Percentiles rank a stretch among this genome's conserved stretches.
These are phyloP conservation scores for Xiphophorus maculatus DNA, from an alignment of 2,113 vertebrate species.

Conservation along the genomic window DNA sequence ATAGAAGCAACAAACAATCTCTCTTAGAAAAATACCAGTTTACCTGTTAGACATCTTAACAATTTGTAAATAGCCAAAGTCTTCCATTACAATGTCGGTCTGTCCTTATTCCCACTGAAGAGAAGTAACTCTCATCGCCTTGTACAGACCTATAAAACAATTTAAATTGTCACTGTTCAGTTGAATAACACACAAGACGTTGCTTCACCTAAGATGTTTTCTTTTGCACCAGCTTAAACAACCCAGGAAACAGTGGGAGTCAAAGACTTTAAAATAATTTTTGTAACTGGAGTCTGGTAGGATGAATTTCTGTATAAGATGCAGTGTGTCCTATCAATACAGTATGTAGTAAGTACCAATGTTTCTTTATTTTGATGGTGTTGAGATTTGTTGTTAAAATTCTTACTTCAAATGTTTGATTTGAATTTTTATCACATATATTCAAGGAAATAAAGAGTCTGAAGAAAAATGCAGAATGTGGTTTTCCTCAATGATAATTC, in stretches of 20 bases:
- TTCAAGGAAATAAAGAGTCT: conserved; percentile 92
- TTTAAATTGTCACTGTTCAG: conserved; percentile 56
- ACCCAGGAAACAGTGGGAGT: conserved; percentile 83
- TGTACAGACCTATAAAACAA: conserved; percentile 62
- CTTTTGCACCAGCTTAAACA: conserved; percentile 70
- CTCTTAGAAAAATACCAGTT: conserved; percentile 51
- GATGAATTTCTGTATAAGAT: conserved; percentile 87
- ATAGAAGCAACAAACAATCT: conserved; percentile 63
- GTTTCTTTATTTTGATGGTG: conserved; percentile 98
- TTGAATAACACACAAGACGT: conserved; percentile 61
- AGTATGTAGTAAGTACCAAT: conserved; percentile 89
- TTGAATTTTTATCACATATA: conserved; percentile 98
- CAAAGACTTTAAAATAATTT: conserved; percentile 87
- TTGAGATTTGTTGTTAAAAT: conserved; percentile 98
- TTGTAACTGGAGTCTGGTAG: conserved; percentile 95
- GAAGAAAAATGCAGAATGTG: conserved; percentile 90
- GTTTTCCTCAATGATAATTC: conserved; percentile 58
- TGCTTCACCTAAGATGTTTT: conserved; percentile 62
- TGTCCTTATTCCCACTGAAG: conserved; percentile 39
- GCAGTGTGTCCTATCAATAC: conserved; percentile 85
- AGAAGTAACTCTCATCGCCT: conserved; percentile 43
- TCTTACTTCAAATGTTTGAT: conserved; percentile 96
- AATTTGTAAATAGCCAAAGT: conserved; percentile 73
- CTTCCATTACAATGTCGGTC: conserved; percentile 70
- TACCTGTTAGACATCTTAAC: conserved; percentile 45